Evolutionary conservation across 2,797 vertebrate species (phyloP).

Genomic region (Coilia nasus): DNA sequence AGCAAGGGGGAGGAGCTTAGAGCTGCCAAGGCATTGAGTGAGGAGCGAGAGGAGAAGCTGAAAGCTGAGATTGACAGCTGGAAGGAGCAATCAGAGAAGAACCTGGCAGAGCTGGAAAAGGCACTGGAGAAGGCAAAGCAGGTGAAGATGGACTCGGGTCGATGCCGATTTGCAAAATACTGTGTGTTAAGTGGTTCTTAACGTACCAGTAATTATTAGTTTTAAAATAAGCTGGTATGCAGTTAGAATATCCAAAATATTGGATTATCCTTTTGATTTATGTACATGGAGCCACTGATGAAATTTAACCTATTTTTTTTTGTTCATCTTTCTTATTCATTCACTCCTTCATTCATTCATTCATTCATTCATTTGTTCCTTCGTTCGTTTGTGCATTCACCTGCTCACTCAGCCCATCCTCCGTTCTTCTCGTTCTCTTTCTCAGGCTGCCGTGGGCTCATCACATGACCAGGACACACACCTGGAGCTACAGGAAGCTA

Average conservation of each 20-base stretch:
- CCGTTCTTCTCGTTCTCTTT: neutral
- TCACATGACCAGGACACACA: constrained; percentile 52
- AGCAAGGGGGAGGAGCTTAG: constrained; percentile 75
- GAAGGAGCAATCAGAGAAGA: constrained; percentile 72
- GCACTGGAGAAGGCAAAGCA: constrained; percentile 72
- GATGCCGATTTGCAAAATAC: no score
- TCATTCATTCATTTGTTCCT: neutral
- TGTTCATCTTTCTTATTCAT: neutral
- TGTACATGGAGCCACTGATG: neutral
- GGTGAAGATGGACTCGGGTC: constrained; percentile 62
- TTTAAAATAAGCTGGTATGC: neutral
- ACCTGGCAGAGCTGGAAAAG: constrained; percentile 73
- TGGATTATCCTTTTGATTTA: no score
- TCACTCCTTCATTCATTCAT: neutral
- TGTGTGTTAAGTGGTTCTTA: no score
- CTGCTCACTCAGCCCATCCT: neutral
- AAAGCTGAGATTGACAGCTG: constrained; percentile 72
- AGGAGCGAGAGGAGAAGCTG: constrained; percentile 69
- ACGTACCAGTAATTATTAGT: neutral
- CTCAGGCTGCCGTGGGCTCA: constrained; percentile 46
- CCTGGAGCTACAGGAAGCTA: constrained; percentile 79
- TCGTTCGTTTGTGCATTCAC: neutral
- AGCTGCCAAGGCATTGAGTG: constrained; percentile 61
- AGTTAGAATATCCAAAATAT: neutral
- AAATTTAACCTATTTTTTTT: neutral